Conservation (phyloP, 2,113 vertebrate genomes). For the Gopherus flavomarginatus region DNA sequence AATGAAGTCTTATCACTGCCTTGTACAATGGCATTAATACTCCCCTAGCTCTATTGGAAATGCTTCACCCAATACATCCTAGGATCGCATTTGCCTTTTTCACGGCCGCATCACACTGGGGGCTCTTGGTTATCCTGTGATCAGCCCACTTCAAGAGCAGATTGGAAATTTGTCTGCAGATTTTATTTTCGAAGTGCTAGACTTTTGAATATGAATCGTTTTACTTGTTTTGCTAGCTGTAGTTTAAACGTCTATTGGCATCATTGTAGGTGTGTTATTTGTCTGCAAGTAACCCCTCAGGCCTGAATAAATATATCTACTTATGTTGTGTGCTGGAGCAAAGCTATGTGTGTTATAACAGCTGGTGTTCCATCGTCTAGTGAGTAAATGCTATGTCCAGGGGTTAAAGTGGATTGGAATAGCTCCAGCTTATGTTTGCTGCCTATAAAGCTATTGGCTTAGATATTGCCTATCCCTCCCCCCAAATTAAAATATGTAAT, state of each 20-base stretch:
- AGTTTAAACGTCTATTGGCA: constrained; percentile 61
- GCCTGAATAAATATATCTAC: constrained; percentile 80
- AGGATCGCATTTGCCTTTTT: neutral
- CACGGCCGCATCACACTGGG: neutral
- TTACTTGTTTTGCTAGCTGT: neutral
- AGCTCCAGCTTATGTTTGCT: constrained; percentile 32
- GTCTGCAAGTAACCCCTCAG: constrained; percentile 74
- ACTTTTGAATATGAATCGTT: neutral
- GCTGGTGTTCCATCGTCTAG: constrained; percentile 71
- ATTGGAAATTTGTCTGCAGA: neutral
- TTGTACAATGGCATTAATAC: no score
- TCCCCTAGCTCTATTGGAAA: neutral
- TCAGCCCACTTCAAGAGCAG: neutral
- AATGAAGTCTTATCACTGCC: neutral
- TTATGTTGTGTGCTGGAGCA: constrained; percentile 64
- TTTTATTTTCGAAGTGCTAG: neutral
- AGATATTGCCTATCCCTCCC: constrained; percentile 16
- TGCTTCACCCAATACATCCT: neutral
- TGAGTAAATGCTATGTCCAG: constrained; percentile 71
- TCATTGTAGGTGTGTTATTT: constrained; percentile 65
- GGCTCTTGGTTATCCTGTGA: neutral
- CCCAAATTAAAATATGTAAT: constrained; percentile 18
- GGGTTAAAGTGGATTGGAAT: constrained; percentile 68
- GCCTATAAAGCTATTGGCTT: constrained; percentile 32
- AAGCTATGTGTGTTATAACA: constrained; percentile 80